These are phyloP conservation scores for Drosophila elegans DNA, from an alignment of 1,140 invertebrate genomes.

Conservation along the genomic window DNA sequence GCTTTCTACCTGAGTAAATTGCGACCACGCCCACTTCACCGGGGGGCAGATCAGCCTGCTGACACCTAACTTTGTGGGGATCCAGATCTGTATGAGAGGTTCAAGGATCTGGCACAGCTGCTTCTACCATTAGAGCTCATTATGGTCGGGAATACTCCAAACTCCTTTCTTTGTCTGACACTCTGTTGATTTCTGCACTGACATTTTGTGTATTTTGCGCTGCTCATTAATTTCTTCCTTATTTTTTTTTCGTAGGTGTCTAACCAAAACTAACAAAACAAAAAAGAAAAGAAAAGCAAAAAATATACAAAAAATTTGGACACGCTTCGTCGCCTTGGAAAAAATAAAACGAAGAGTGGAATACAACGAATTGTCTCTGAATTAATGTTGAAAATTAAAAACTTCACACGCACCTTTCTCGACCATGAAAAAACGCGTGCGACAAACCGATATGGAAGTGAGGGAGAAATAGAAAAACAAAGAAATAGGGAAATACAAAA, in stretches of 20 bases:
- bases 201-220: conserved; percentile 54
- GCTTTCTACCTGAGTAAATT: conserved; percentile 48
- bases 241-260: background rate
- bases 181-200: conserved; percentile 67
- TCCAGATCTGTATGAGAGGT: background rate
- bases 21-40: conserved; percentile 58
- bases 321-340: conserved; percentile 69
- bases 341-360: conserved; percentile 25
- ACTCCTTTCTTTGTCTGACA: conserved; percentile 34
- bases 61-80: conserved; percentile 57
- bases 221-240: conserved; percentile 28
- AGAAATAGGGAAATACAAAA: background rate
- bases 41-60: conserved; percentile 65
- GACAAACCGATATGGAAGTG: background rate
- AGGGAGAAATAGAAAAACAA: background rate
- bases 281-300: background rate
- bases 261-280: background rate
- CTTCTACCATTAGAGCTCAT: conserved; percentile 58
- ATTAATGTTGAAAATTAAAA: conserved; percentile 81
- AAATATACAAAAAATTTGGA: conserved; percentile 11
- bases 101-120: conserved; percentile 34
- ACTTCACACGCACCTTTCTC: conserved; percentile 71
- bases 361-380: conserved; percentile 71
- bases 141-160: conserved; percentile 23
- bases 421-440: conserved; percentile 25